Evolutionary conservation across 2,888 invertebrate species (phyloP).

Genomic region (Nephrotoma flavescens): DNA sequence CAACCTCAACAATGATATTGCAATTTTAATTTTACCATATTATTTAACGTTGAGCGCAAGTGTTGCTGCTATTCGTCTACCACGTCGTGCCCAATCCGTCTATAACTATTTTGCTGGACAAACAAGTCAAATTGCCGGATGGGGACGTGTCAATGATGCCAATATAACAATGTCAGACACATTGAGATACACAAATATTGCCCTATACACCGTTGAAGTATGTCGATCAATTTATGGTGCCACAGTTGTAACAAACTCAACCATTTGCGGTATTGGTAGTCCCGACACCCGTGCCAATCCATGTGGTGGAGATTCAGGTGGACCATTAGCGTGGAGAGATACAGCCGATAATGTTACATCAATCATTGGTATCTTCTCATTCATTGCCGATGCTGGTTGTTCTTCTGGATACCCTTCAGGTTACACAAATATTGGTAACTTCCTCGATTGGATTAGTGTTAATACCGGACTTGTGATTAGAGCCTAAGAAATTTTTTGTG

Average conservation of each 20-base stretch:
- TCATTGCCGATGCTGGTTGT: conserved; percentile 13
- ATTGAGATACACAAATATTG: neutral
- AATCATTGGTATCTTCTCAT: conserved; percentile 14
- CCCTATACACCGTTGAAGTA: neutral
- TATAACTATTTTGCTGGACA: neutral
- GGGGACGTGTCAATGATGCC: neutral
- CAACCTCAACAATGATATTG: neutral
- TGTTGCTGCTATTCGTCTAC: neutral
- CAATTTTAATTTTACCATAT: neutral
- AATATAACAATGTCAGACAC: neutral
- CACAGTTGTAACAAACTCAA: neutral
- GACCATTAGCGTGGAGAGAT: conserved; percentile 11
- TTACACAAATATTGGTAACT: conserved; percentile 12
- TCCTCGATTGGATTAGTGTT: conserved; percentile 13
- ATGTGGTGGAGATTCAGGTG: conserved; percentile 14
- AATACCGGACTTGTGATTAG: conserved; percentile 8
- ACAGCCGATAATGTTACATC: conserved; percentile 7
- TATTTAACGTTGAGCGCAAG: neutral
- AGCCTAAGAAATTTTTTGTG: neutral
- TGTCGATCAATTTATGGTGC: neutral
- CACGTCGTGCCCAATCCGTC: neutral
- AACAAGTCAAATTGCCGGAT: neutral
- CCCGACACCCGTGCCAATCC: conserved; percentile 7
- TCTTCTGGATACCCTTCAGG: conserved; percentile 13
- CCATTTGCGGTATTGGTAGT: neutral